Evolutionary conservation across 2,888 invertebrate genomes (phyloP).

Genomic region (Drosophila anomalata): DNA sequence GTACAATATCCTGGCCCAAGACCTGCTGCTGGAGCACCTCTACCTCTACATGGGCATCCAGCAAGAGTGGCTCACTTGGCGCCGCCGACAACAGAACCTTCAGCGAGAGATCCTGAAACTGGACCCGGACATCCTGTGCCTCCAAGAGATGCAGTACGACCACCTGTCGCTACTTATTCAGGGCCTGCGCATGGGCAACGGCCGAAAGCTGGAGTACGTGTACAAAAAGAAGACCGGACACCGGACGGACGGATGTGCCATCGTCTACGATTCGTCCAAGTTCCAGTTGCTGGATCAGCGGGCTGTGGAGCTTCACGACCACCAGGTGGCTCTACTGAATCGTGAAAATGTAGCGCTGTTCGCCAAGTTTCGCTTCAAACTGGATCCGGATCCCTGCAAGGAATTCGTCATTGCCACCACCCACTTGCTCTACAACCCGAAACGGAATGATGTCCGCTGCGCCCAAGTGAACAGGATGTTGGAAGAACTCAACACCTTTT

Average conservation of each 20-base stretch:
- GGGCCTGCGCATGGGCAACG: slow-evolving; percentile 71
- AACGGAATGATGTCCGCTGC: slow-evolving; percentile 93
- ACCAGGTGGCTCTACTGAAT: slow-evolving; percentile 86
- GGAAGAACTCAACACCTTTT: slow-evolving; percentile 92
- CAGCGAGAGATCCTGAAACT: slow-evolving; percentile 84
- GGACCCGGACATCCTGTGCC: slow-evolving; percentile 84
- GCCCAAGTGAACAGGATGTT: slow-evolving; percentile 94
- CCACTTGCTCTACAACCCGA: slow-evolving; percentile 96
- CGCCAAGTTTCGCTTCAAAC: slow-evolving; percentile 87
- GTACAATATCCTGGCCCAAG: slow-evolving; percentile 95
- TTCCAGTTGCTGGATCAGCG: slow-evolving; percentile 88
- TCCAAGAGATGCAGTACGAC: slow-evolving; percentile 95
- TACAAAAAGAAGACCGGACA: slow-evolving; percentile 93
- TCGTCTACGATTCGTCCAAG: slow-evolving; percentile 89
- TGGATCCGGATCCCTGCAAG: slow-evolving; percentile 82
- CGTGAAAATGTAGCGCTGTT: slow-evolving; percentile 95
- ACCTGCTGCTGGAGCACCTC: slow-evolving; percentile 89
- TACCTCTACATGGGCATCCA: slow-evolving; percentile 89
- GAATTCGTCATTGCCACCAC: slow-evolving; percentile 94
- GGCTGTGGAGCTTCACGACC: slow-evolving; percentile 88
- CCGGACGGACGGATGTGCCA: slow-evolving; percentile 95
- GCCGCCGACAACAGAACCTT: slow-evolving; percentile 86
- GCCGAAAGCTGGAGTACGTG: slow-evolving; percentile 88
- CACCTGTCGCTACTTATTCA: slow-evolving; percentile 85
- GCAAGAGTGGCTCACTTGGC: slow-evolving; percentile 87